Percentiles rank a stretch among this genome's conserved stretches.
Conservation (phyloP, 2,888 invertebrate species). For the Ennomos quercinarius region DNA sequence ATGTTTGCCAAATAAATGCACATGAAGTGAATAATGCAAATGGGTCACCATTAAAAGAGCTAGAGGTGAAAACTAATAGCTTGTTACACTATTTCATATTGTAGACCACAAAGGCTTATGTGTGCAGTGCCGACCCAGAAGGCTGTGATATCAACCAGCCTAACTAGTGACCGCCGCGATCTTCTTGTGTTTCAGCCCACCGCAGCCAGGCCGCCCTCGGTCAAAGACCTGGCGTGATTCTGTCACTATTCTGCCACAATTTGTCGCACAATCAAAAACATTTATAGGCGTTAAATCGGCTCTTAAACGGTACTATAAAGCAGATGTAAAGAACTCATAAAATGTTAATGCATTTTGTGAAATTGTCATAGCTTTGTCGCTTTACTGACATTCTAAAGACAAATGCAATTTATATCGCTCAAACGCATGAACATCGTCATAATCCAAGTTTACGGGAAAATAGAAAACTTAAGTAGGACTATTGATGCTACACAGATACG, state of each 20-base stretch:
- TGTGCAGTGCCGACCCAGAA: slow-evolving; percentile 20
- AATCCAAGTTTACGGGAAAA: not conserved
- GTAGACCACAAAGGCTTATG: slow-evolving; percentile 14
- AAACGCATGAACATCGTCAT: slow-evolving; percentile 6
- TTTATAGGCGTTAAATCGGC: slow-evolving; percentile 76
- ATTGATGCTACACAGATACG: not conserved
- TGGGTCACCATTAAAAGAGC: not conserved
- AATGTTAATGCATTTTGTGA: slow-evolving; percentile 65
- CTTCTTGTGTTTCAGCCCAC: slow-evolving; percentile 77
- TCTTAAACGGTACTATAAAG: slow-evolving; percentile 69
- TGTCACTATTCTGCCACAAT: slow-evolving; percentile 62
- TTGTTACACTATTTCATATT: slow-evolving; percentile 1
- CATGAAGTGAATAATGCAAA: not conserved
- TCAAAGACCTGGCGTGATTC: slow-evolving; percentile 67
- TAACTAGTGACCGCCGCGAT: slow-evolving; percentile 53
- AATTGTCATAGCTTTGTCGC: slow-evolving; percentile 54
- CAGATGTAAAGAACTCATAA: slow-evolving; percentile 68
- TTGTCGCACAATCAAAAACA: slow-evolving; percentile 69
- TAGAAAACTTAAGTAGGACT: too few species aligned
- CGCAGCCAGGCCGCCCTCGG: slow-evolving; percentile 66
- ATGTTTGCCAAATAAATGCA: not conserved
- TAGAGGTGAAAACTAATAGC: not conserved
- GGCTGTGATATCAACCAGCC: slow-evolving; percentile 2
- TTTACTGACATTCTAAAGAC: slow-evolving; percentile 15
- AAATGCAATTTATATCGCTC: slow-evolving; percentile 14